These are phyloP conservation scores for Lasioglossum baleicum DNA, from an alignment of 1,140 invertebrate species.

Conservation along the genomic window DNA sequence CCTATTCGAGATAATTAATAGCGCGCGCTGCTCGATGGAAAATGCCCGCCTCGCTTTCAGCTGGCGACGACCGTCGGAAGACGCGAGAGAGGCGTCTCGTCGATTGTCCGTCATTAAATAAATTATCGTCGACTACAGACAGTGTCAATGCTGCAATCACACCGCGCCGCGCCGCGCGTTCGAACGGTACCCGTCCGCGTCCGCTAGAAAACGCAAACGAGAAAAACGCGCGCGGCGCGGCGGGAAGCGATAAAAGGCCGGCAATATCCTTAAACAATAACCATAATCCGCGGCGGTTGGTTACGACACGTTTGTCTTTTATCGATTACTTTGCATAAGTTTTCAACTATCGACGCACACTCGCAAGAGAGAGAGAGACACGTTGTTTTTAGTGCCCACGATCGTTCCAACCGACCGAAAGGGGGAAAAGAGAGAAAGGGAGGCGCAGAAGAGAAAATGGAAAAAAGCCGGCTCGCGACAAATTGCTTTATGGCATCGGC, in stretches of 20 bases:
- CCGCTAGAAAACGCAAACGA: no score
- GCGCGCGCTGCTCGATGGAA: conserved; percentile 22
- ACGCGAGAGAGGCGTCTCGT: neutral
- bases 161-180: neutral
- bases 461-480: conserved; percentile 34
- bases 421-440: no score
- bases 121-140: neutral
- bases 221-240: neutral
- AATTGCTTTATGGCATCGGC: conserved; percentile 56
- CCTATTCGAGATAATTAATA: conserved; percentile 59
- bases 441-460: conserved; percentile 3
- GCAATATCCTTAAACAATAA: conserved; percentile 11
- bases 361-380: neutral
- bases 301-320: conserved; percentile 26
- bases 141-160: neutral
- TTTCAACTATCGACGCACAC: neutral
- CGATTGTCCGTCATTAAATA: conserved; percentile 47
- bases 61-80: conserved; percentile 2
- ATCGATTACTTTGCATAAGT: conserved; percentile 40
- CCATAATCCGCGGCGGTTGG: neutral
- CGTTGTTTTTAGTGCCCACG: no score
- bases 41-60: conserved; percentile 35
- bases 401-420: no score
- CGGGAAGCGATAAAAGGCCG: neutral
- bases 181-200: neutral